Evolutionary conservation across 2,888 invertebrate genomes (phyloP).

Genomic region (Folsomia candida): DNA sequence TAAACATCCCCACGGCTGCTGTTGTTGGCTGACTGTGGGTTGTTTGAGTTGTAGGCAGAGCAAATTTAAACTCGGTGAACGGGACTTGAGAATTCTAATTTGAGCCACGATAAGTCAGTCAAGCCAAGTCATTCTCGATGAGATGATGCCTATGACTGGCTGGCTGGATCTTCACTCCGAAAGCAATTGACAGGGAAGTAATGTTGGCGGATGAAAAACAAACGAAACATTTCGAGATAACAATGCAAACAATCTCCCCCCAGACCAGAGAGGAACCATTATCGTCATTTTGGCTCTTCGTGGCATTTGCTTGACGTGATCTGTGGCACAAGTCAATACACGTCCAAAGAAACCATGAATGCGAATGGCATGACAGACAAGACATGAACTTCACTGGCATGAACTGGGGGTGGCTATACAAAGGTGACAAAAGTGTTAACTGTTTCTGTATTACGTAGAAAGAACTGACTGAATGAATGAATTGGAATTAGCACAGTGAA

Average conservation of each 20-base stretch:
- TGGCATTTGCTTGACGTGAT: not conserved
- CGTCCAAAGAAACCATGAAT: not conserved
- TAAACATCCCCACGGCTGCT: not conserved
- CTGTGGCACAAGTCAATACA: not conserved
- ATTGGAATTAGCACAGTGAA: not conserved
- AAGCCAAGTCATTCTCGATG: not conserved
- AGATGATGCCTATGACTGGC: not conserved
- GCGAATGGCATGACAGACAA: not conserved
- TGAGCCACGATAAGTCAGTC: not conserved
- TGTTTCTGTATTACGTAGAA: not conserved
- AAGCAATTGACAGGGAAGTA: not conserved
- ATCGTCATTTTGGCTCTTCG: too few species aligned
- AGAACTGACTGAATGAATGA: not conserved
- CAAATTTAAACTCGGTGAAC: not conserved
- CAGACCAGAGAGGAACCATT: not conserved
- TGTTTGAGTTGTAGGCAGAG: not conserved
- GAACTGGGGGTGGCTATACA: not conserved
- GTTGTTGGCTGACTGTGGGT: not conserved
- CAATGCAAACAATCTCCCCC: not conserved
- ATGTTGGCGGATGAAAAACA: not conserved
- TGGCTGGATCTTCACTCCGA: not conserved
- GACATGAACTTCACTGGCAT: not conserved
- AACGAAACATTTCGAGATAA: not conserved
- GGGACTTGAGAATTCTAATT: not conserved
- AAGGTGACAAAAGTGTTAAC: not conserved